phyloP scores from a whole-genome alignment of 2,797 vertebrate species.

The Sus cebifrons region DNA sequence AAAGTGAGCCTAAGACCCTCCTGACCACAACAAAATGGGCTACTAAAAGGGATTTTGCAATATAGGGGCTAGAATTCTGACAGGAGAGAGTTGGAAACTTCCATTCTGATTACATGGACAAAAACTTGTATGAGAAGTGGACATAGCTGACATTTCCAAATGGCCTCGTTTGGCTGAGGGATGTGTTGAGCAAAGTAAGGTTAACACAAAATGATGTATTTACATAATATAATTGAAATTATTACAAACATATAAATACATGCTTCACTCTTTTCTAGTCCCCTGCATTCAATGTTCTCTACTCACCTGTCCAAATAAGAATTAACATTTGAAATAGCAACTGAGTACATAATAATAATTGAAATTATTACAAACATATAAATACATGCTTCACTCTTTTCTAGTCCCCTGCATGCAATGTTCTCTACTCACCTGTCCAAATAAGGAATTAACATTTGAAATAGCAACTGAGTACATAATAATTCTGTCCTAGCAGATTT shows the following conservation, averaged over 20 bases:
- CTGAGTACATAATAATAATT: neutral
- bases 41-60: neutral
- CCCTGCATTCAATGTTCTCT: neutral
- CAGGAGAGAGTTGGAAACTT: neutral
- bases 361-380: slow-evolving; percentile 18
- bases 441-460: neutral
- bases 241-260: neutral
- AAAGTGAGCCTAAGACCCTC: slow-evolving; percentile 47
- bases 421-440: neutral
- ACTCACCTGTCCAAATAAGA: neutral
- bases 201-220: neutral
- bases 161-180: neutral
- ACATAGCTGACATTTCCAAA: neutral
- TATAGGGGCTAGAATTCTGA: slow-evolving; percentile 32
- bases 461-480: neutral
- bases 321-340: slow-evolving; percentile 3
- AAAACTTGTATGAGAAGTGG: neutral
- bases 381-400: neutral
- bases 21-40: neutral
- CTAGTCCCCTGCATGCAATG: neutral
- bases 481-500: neutral
- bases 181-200: neutral
- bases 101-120: neutral
- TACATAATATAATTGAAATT: neutral
- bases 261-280: neutral